Conservation (phyloP, 2,797 vertebrate species). For the Tadarida brasiliensis region DNA sequence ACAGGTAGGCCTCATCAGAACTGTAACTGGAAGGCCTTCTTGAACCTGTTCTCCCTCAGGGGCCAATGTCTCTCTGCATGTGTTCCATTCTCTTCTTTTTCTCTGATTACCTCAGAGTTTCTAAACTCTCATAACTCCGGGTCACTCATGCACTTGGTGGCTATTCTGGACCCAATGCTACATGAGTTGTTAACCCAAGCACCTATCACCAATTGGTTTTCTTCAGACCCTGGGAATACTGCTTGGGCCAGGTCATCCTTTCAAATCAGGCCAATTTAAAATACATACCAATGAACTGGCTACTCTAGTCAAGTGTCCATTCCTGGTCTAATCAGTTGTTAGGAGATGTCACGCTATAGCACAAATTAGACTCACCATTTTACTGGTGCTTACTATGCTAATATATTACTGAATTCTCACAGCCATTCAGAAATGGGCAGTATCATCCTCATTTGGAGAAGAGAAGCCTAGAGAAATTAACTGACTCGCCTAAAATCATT, state of each 20-base stretch:
- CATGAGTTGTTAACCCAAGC: neutral
- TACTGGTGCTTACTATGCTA: neutral
- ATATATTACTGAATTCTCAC: conserved; percentile 1
- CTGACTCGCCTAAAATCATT: conserved; percentile 3
- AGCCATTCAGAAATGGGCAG: conserved; percentile 27
- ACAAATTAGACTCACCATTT: neutral
- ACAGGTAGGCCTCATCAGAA: neutral
- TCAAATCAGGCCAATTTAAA: conserved; percentile 20
- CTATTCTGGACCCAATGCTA: neutral
- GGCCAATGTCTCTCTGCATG: neutral
- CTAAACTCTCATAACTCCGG: conserved; percentile 28
- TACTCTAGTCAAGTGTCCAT: neutral
- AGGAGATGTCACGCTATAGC: neutral
- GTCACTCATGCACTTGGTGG: neutral
- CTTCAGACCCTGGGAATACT: neutral
- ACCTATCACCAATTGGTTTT: neutral
- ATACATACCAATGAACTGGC: neutral
- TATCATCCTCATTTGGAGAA: neutral
- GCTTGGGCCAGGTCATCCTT: neutral
- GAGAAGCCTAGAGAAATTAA: conserved; percentile 32
- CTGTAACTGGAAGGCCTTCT: neutral
- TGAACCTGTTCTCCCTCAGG: neutral
- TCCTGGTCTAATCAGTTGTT: neutral
- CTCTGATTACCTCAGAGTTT: conserved; percentile 20
- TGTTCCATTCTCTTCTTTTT: conserved; percentile 13